Evolutionary conservation across 2,113 vertebrate species (phyloP), one percentile per base, ranked within the genome.

Genomic region (Neogobius melanostomus): DNA sequence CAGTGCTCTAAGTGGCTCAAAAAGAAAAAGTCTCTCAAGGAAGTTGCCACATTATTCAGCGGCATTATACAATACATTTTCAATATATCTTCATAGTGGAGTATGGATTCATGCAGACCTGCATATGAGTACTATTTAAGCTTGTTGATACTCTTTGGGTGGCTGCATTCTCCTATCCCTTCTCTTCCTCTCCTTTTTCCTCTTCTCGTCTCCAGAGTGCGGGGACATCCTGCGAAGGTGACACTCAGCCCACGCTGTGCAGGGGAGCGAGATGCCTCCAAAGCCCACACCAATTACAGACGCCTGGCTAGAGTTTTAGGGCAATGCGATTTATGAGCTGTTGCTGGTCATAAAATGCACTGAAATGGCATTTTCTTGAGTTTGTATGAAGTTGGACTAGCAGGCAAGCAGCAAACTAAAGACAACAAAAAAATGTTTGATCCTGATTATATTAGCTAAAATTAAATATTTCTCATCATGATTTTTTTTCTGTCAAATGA

Each of bases 181-280:
- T 56, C 49, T 59, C 2, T 63, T 53, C 49, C 43, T 52, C 48
- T 49, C 43, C 15, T 11, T 71, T 28, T 28, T 28, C 28, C 28
- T 36, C 28, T 36, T 36, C 28, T 59, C 64, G 10, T 66, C 51
- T 46, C 44, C 51, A 14, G 43, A 52, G 67, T 80, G 69, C 17
- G n/a, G 28, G 72, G 71, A 70, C 66, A 69, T 36, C 12, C 74
- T 69, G 62, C 71, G 68, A 82, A 82, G 74, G 75, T 84, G 82
- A 87, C 81, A 75, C 71, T 74, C 57, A n/a, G 64, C 51, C 70
- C 51, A 61, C 68, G 69, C 56, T 65, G 72, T 47, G 64, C 68
- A 71, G n/a, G 70, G 49, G 74, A 86, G 65, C 81, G 87, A 91
- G 86, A 79, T 82, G 81, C 64, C 56, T 66, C 56, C 66, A 69